These are phyloP conservation scores for Cottus gobio DNA, from an alignment of 2,113 vertebrate genomes.

Conservation along the genomic window DNA sequence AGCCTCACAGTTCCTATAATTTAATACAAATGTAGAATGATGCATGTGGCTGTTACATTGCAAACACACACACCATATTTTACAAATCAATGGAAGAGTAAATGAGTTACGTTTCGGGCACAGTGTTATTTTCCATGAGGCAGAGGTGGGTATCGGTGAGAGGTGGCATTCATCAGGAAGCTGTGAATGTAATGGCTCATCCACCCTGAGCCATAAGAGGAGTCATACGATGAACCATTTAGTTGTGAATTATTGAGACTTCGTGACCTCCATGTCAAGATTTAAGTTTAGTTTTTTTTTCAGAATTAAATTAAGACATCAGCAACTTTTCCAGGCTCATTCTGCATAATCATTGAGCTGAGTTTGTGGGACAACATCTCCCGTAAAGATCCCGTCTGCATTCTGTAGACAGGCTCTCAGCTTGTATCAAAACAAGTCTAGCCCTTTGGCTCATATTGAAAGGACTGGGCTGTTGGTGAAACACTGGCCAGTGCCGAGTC, in stretches of 20 bases:
- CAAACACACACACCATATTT: neutral
- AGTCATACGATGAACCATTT: neutral
- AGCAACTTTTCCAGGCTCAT: neutral
- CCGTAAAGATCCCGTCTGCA: neutral
- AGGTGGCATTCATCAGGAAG: conserved; percentile 14
- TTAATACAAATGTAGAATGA: neutral
- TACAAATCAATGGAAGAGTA: neutral
- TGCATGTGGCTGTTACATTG: neutral
- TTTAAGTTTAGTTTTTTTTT: neutral
- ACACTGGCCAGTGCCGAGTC: conserved; percentile 51
- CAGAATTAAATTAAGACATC: neutral
- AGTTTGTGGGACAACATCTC: neutral
- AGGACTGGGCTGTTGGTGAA: conserved; percentile 53
- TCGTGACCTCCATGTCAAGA: neutral
- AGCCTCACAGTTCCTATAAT: neutral
- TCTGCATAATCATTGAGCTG: neutral
- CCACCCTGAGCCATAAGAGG: neutral
- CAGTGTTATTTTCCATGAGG: conserved; percentile 7
- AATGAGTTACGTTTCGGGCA: neutral
- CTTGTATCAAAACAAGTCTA: conserved; percentile 63
- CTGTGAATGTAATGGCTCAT: neutral
- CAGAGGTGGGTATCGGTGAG: neutral
- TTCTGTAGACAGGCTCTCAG: neutral
- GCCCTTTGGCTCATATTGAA: conserved; percentile 58
- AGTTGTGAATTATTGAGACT: too few species aligned